Evolutionary conservation across 1,140 invertebrate genomes (phyloP), one percentile per base, ranked within the genome.

Genomic region (Drosophila melanica): DNA sequence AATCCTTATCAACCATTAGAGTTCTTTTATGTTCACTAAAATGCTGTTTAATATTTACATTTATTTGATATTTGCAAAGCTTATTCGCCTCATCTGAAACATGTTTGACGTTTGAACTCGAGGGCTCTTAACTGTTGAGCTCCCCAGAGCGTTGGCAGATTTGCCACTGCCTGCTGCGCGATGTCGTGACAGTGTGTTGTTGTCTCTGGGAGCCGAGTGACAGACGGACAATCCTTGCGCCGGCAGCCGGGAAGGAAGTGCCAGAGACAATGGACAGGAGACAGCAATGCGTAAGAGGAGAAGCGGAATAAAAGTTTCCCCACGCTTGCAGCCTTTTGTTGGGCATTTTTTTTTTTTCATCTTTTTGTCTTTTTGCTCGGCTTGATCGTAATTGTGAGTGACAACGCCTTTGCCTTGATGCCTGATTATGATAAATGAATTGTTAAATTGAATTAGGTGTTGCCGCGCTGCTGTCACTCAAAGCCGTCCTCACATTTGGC

Each of bases 391-490:
- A 89, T 89, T 89, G 85, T 89, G 84, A 89, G 84, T 89, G 84
- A 89, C 84, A 89, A 84, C 84, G 85, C 77, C 84, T 85, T 89
- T 85, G 85, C 77, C 84, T 85, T 89, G 85, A 89, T 89, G 84
- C 80, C 82, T 89, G 84, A 89, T 89, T 89, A 89, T 89, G 84
- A 89, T 89, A 89, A 89, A 89, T 89, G 85, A 89, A 89, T 89
- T 89, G 84, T 89, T 89, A 89, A 89, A 89, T 89, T 89, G 84
- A 89, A 89, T 89, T 89, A 89, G 84, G 84, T 89, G 84, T 89
- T 89, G 84, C 80, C 79, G 77, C 67, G 77, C 62, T 75, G 79
- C 84, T 89, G 84, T 89, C 84, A 89, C 84, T 89, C 84, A 89
- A 76, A 77, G 48, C 60, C 77, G 47, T 73, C 72, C 76, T 76